A percentile compares a stretch with the other conserved stretches of the same genome.
These are phyloP conservation scores for Melanotaenia parkinsoni DNA, from an alignment of 2,797 vertebrate species.

Conservation along the genomic window DNA sequence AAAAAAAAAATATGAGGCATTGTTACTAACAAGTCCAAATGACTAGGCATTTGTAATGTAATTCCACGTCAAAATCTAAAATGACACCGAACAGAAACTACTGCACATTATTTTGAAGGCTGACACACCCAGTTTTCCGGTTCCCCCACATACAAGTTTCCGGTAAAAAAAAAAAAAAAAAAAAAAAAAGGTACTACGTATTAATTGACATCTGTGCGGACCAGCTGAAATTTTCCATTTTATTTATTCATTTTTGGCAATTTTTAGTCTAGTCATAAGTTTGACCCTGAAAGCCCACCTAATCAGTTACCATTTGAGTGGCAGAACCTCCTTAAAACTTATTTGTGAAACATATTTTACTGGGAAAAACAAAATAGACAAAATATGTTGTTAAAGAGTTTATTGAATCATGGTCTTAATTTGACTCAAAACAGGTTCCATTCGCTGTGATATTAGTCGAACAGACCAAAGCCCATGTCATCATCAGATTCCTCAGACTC, in stretches of 20 bases:
- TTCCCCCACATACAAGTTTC: not conserved
- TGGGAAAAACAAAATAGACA: not conserved
- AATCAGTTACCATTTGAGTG: no score
- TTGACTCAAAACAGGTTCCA: constrained; percentile 32
- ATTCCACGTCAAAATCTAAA: not conserved
- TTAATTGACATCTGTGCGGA: not conserved
- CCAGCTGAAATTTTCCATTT: not conserved
- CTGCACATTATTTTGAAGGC: not conserved
- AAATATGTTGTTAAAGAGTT: constrained; percentile 9
- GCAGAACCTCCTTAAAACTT: no score
- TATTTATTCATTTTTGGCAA: no score
- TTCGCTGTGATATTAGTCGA: constrained; percentile 82
- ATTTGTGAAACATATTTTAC: no score
- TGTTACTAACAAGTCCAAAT: no score
- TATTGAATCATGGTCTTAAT: constrained; percentile 64
- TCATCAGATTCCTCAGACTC: constrained; percentile 95
- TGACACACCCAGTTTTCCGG: not conserved
- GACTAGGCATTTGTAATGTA: no score
- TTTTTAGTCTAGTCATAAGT: not conserved
- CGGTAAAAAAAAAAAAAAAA: not conserved
- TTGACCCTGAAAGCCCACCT: not conserved
- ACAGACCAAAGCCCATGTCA: constrained; percentile 97
- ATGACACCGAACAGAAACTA: not conserved
- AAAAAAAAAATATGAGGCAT: no score
- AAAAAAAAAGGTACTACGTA: not conserved